Base-by-base conservation (phyloP, 1,140 invertebrate species). In the Dinothrombium tinctorium region DNA sequence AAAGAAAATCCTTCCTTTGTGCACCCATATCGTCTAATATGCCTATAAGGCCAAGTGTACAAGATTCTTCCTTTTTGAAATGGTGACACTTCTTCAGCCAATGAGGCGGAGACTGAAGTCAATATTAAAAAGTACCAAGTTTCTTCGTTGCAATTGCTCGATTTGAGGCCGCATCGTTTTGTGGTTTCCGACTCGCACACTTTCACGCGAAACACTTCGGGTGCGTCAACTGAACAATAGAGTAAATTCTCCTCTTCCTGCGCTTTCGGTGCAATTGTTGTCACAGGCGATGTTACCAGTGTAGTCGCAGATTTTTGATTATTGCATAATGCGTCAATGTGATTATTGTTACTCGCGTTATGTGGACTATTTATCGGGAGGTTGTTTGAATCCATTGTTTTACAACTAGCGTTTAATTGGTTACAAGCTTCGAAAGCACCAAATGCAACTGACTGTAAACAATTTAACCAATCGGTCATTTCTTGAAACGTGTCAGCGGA, bases 41-140 rank as follows among this genome's bases (percentile, higher is more conserved):
- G 81, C 47, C 71, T 68, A 56, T 79, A 84, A 28, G 79, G 79
- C 80, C 80, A 86, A n/a, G 69, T 76, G 45, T 69, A 77, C 40
- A 77, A 45, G 3, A 74, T 54, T 43, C 64, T 42, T 9, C 40
- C 42, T 29, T 38, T 20, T 33, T 26, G 37, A 12, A 29, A 47
- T 14, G 29, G 32, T 4, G 33, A 26, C 43, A 65, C 64, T 47
- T 69, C 64, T 51, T 72, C 69, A 54, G 71, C 65, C 41, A 80
- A 55, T 56, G 77, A 74, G 49, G 81, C 67, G 42, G 74, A 71
- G 25, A 68, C 70, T 8, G 71, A 56, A 23, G 73, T 74, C 41
- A 81, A 65, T 24, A 78, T 59, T 25, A 83, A 58, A 11, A 71
- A 70, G 51, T 81, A 83, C 26, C 66, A 63, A 42, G 69, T 37